Conservation (phyloP, 1,140 invertebrate genomes). For the Cardiocondyla obscurior region DNA sequence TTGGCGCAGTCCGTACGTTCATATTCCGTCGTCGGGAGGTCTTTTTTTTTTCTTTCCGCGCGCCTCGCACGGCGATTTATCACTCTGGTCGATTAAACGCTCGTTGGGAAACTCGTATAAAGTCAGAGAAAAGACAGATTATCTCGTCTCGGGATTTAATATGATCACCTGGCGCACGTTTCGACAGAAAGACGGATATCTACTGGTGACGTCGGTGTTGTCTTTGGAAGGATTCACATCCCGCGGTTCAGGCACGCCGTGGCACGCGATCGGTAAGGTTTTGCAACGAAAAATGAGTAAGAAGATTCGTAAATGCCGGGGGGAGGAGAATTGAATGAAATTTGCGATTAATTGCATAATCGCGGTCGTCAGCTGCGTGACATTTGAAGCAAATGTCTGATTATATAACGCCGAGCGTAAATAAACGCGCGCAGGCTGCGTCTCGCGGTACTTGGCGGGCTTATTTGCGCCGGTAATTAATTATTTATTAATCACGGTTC, state of each 20-base stretch:
- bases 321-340: constrained; percentile 14
- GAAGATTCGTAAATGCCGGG: not conserved
- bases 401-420: constrained; percentile 37
- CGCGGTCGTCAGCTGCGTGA: constrained; percentile 12
- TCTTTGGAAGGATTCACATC: not conserved
- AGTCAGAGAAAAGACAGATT: not conserved
- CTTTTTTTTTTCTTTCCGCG: not conserved
- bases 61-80: not conserved
- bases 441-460: not conserved
- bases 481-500: not conserved
- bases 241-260: not conserved
- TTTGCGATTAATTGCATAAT: constrained; percentile 27
- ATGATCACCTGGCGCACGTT: not conserved
- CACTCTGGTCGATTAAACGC: constrained; percentile 15
- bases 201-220: not conserved
- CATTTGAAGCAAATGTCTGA: constrained; percentile 20
- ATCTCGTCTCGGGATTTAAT: not conserved
- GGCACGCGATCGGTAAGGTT: not conserved
- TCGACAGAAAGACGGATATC: not conserved
- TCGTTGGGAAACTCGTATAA: constrained; percentile 7
- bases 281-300: not conserved
- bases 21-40: not conserved
- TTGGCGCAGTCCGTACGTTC: not conserved
- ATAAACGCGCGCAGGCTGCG: not conserved
- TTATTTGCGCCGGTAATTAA: not conserved